These are phyloP conservation scores for Notolepis coatsorum DNA, from an alignment of 2,797 vertebrate genomes.

Conservation along the genomic window DNA sequence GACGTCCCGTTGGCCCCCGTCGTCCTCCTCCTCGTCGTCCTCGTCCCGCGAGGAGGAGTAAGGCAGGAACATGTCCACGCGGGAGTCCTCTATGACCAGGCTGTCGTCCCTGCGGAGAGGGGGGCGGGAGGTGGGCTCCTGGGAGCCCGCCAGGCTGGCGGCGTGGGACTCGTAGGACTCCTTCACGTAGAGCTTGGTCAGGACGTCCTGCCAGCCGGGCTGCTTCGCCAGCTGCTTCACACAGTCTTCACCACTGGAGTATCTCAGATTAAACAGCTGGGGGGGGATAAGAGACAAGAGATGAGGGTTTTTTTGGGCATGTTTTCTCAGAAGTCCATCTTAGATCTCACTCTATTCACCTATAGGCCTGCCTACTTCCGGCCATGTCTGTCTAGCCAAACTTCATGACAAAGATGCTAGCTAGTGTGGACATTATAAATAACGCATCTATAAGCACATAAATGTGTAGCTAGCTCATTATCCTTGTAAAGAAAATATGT, in stretches of 20 bases:
- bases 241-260: constrained; percentile 87
- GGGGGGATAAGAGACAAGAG: constrained; percentile 7
- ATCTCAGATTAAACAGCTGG: constrained; percentile 95
- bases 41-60: constrained; percentile 71
- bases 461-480: too few relatives aligned
- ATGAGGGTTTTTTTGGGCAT: too few relatives aligned
- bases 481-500: too few relatives aligned
- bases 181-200: constrained; percentile 95
- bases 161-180: constrained; percentile 85
- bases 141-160: constrained; percentile 70
- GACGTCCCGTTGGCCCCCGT: constrained; percentile 76
- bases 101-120: constrained; percentile 64
- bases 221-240: constrained; percentile 89
- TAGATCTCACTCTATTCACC: too few relatives aligned
- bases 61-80: constrained; percentile 61
- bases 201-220: constrained; percentile 93
- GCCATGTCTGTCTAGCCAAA: too few relatives aligned
- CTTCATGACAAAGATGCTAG: too few relatives aligned
- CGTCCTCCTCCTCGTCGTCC: constrained; percentile 54
- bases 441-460: too few relatives aligned
- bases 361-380: too few relatives aligned
- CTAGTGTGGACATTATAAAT: too few relatives aligned
- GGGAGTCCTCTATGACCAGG: constrained; percentile 61
- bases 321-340: background rate
- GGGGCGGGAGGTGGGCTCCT: constrained; percentile 57